These are phyloP conservation scores for Colaptes auratus DNA, from an alignment of 2,113 vertebrate genomes.

Conservation along the genomic window DNA sequence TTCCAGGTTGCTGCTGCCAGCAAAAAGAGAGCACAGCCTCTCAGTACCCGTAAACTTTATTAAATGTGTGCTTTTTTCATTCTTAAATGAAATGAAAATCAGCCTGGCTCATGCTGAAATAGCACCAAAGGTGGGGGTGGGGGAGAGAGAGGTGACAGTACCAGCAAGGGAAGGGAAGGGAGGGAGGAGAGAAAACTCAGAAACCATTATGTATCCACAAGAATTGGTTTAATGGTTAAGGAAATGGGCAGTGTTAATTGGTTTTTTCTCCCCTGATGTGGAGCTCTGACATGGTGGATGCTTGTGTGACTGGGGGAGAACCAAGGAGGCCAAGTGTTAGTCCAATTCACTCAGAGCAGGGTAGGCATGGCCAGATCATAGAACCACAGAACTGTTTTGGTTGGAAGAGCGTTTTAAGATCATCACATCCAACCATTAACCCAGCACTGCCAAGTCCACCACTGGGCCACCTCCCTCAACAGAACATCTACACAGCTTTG, in stretches of 20 bases:
- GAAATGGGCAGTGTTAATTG: not conserved
- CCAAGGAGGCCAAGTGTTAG: not conserved
- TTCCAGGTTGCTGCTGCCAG: constrained; percentile 29
- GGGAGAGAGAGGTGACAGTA: constrained; percentile 34
- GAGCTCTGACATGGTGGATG: not conserved
- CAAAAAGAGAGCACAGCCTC: constrained; percentile 57
- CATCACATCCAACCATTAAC: no score
- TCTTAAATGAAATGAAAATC: constrained; percentile 67
- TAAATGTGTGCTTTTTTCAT: constrained; percentile 72
- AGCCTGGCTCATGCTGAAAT: constrained; percentile 41
- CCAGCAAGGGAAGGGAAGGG: not conserved
- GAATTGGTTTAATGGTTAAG: not conserved
- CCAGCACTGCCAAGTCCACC: no score
- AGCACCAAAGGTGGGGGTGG: constrained; percentile 58
- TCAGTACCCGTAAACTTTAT: constrained; percentile 76
- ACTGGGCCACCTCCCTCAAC: no score
- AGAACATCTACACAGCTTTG: no score
- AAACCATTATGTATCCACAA: not conserved
- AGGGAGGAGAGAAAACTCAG: constrained; percentile 42
- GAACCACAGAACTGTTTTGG: no score
- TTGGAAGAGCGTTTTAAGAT: no score
- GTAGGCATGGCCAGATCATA: not conserved
- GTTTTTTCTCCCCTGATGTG: not conserved
- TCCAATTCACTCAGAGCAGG: not conserved
- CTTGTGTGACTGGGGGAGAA: not conserved